Conservation (phyloP, 2,113 vertebrate species). For the Oreochromis spilurus region DNA sequence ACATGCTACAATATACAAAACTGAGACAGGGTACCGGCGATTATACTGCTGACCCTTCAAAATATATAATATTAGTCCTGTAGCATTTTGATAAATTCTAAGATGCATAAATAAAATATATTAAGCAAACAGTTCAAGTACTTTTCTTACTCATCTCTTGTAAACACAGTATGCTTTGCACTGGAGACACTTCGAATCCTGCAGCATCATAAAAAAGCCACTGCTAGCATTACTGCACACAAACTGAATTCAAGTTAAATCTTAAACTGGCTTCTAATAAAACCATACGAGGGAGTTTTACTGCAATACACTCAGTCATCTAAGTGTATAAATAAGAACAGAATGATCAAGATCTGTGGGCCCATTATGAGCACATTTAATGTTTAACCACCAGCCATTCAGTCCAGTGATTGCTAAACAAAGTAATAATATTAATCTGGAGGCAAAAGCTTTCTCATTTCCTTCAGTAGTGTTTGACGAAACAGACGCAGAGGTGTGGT, state of each 20-base stretch:
- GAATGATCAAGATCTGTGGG: neutral
- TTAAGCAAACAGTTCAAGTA: no score
- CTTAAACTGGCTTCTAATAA: neutral
- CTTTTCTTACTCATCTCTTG: no score
- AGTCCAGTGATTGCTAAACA: neutral
- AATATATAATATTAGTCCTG: neutral
- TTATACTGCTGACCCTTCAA: neutral
- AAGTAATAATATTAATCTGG: neutral
- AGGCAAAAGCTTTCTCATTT: neutral
- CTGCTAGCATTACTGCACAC: neutral
- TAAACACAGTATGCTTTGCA: neutral
- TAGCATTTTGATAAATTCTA: neutral
- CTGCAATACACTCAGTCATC: neutral
- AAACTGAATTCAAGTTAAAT: neutral
- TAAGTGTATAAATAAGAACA: neutral
- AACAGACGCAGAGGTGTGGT: neutral
- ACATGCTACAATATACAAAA: neutral
- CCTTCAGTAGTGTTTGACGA: neutral
- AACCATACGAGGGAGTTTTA: neutral
- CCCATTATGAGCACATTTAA: neutral
- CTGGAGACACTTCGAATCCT: neutral
- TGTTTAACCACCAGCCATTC: neutral
- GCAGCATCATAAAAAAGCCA: neutral
- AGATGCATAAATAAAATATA: neutral
- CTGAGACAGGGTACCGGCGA: fast-evolving